These are phyloP conservation scores for Zele albiditarsus DNA, from an alignment of 2,888 invertebrate genomes.

Conservation along the genomic window DNA sequence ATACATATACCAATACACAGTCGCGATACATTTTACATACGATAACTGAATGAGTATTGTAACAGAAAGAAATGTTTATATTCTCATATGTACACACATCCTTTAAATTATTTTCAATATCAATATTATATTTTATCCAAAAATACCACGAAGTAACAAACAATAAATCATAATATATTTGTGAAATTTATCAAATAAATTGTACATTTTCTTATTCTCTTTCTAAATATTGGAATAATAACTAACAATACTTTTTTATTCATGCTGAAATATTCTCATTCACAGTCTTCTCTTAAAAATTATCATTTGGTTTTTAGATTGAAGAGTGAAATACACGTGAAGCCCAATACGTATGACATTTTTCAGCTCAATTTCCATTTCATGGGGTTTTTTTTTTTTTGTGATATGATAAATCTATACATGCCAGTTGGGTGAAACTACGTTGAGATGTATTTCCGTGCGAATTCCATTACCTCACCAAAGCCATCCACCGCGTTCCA, in stretches of 20 bases:
- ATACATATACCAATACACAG: not conserved
- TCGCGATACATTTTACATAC: not conserved
- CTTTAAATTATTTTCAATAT: not conserved
- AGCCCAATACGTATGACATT: no score
- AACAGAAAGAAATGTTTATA: no score
- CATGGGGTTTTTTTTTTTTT: not conserved
- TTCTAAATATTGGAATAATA: no score
- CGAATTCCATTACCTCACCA: slow-evolving; percentile 12
- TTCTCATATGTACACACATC: not conserved
- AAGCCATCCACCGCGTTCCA: slow-evolving; percentile 10
- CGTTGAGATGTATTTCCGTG: slow-evolving; percentile 10
- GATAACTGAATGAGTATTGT: not conserved
- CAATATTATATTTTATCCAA: no score
- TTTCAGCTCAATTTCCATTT: not conserved
- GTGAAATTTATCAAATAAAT: no score
- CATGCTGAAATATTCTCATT: no score
- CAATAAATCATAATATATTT: no score
- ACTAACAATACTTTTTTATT: no score
- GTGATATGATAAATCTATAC: not conserved
- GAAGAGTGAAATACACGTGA: not conserved
- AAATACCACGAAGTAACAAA: no score
- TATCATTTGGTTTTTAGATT: not conserved
- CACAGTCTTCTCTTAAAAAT: no score
- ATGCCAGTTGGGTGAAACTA: not conserved
- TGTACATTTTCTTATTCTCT: no score